phyloP scores from a whole-genome alignment of 2,113 vertebrate genomes.

The Vireo altiloquus region DNA sequence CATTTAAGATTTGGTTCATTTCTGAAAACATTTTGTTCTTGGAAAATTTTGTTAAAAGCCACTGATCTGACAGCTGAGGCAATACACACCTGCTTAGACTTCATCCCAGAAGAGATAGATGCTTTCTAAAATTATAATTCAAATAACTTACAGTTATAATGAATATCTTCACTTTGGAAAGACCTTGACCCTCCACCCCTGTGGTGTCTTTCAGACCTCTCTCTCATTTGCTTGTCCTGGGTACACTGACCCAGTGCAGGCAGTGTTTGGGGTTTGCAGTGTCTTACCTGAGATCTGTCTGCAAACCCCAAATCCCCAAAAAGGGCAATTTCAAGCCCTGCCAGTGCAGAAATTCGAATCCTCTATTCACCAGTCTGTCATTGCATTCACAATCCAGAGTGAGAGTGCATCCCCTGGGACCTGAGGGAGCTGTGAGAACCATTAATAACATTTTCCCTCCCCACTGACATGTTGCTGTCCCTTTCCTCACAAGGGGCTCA shows the following conservation, averaged over 20 bases:
- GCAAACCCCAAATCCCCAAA: not conserved
- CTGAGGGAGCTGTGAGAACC: not conserved
- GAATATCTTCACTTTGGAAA: not conserved
- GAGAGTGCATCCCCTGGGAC: not conserved
- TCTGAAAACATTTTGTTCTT: not conserved
- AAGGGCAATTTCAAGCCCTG: no score
- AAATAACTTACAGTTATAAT: not conserved
- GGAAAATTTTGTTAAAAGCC: not conserved
- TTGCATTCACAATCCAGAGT: rapidly evolving
- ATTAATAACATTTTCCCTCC: not conserved
- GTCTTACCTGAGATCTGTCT: not conserved
- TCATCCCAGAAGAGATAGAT: not conserved
- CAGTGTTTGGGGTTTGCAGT: not conserved
- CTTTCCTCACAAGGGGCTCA: not conserved
- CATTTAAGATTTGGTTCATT: not conserved
- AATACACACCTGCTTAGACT: not conserved
- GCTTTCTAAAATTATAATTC: not conserved
- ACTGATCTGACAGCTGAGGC: not conserved
- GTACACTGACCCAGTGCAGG: not conserved
- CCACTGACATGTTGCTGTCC: not conserved
- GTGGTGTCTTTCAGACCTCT: not conserved
- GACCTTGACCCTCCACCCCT: not conserved
- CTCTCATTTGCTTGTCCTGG: not conserved
- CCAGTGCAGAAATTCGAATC: not conserved
- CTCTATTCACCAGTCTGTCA: not conserved